Evolutionary conservation across 2,113 vertebrate species (phyloP).

Genomic region (Brevimyrus niger): DNA sequence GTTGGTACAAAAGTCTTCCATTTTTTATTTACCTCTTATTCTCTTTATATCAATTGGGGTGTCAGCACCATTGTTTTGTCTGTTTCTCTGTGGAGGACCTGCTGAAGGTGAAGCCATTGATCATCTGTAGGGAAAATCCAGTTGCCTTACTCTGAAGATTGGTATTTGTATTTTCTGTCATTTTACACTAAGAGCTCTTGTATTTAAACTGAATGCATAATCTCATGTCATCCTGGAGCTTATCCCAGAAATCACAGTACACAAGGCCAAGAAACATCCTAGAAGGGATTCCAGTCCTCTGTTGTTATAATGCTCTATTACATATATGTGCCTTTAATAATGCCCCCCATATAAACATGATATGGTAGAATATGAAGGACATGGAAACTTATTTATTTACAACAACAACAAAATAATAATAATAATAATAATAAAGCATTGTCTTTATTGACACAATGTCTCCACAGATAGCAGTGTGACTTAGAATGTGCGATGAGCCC

Average conservation of each 20-base stretch:
- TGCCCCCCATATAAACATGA: not conserved
- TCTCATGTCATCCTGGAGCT: not conserved
- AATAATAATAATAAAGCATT: too few relatives aligned
- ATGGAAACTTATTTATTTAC: too few relatives aligned
- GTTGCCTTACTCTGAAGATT: not conserved
- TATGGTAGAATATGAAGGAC: too few relatives aligned
- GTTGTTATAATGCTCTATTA: not conserved
- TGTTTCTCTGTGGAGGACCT: not conserved
- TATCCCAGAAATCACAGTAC: not conserved
- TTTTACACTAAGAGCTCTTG: not conserved
- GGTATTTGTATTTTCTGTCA: not conserved
- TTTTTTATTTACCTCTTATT: not conserved
- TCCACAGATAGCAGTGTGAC: too few relatives aligned
- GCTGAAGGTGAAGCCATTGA: not conserved
- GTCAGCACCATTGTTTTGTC: not conserved
- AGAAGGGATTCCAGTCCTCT: not conserved
- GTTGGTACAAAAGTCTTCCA: not conserved
- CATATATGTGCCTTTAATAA: not conserved
- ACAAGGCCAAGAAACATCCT: not conserved
- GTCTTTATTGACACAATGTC: too few relatives aligned
- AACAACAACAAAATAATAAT: not conserved
- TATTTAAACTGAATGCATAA: not conserved
- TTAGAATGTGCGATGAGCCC: too few relatives aligned
- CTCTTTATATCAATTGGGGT: not conserved
- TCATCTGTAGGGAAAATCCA: not conserved